phyloP scores from a whole-genome alignment of 2,113 vertebrate species.

The Cyanoliseus patagonus region DNA sequence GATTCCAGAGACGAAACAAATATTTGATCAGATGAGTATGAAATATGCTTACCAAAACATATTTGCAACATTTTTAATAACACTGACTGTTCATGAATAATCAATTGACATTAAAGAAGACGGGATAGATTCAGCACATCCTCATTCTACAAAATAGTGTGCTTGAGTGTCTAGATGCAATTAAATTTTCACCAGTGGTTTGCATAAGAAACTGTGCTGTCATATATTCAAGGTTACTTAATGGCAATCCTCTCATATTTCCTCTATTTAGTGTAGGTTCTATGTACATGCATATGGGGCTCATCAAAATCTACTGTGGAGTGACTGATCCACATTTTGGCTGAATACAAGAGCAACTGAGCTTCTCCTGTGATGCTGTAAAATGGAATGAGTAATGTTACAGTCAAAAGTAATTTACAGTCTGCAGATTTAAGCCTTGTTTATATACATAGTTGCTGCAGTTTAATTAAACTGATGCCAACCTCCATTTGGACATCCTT shows the following conservation, averaged over 20 bases:
- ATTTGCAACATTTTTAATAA: conserved; percentile 16
- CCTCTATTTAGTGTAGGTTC: background rate
- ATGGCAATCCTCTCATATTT: background rate
- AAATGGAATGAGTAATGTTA: conserved; percentile 59
- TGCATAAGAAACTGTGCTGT: background rate
- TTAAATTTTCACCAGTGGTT: background rate
- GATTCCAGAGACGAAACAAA: conserved; percentile 5
- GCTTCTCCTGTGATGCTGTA: conserved; percentile 39
- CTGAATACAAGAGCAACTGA: conserved; percentile 29
- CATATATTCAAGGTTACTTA: conserved; percentile 9
- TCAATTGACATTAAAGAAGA: background rate
- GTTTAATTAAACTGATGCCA: conserved; percentile 65
- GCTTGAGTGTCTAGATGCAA: background rate
- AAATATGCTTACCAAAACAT: conserved; percentile 22
- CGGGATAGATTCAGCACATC: background rate
- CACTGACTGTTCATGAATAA: conserved; percentile 1
- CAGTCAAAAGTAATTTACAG: conserved; percentile 61
- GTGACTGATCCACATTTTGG: conserved; percentile 47
- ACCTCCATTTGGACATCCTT: conserved; percentile 49
- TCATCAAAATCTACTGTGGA: conserved; percentile 22
- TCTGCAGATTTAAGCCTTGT: conserved; percentile 59
- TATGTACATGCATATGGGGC: background rate
- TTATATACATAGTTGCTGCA: conserved; percentile 45
- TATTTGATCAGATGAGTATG: background rate
- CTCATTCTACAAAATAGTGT: background rate